Percentiles rank a stretch among this genome's conserved stretches.
These are phyloP conservation scores for Sicus ferrugineus DNA, from an alignment of 2,888 invertebrate species.

Conservation along the genomic window DNA sequence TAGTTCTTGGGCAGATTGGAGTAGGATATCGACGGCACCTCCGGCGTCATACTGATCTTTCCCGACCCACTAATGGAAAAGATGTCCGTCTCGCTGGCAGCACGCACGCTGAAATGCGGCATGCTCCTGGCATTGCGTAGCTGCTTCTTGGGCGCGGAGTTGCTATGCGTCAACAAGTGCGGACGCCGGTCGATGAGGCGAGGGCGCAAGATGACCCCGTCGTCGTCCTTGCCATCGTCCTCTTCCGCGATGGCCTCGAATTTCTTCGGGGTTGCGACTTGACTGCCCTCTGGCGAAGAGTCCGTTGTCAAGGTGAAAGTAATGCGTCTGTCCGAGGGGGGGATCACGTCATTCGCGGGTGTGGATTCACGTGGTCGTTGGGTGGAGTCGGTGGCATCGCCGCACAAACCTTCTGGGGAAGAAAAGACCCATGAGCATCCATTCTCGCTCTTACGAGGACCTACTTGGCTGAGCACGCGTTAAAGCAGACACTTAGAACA, in stretches of 20 bases:
- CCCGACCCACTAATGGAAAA: slow-evolving; percentile 60
- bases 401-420: slow-evolving; percentile 40
- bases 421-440: slow-evolving; percentile 6
- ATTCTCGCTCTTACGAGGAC: too few species aligned
- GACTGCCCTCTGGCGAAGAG: slow-evolving; percentile 58
- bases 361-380: slow-evolving; percentile 14
- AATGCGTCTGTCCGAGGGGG: slow-evolving; percentile 54
- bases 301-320: slow-evolving; percentile 58
- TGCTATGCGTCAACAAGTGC: slow-evolving; percentile 47
- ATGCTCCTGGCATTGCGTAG: slow-evolving; percentile 62
- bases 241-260: slow-evolving; percentile 60
- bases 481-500: too few species aligned
- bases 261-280: slow-evolving; percentile 54
- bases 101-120: slow-evolving; percentile 59
- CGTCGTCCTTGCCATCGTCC: slow-evolving; percentile 45
- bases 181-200: slow-evolving; percentile 57
- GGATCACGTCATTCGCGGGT: slow-evolving; percentile 1
- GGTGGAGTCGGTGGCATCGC: slow-evolving; percentile 48
- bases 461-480: too few species aligned
- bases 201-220: slow-evolving; percentile 59
- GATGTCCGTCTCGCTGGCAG: slow-evolving; percentile 63
- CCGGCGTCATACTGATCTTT: slow-evolving; percentile 65
- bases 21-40: slow-evolving; percentile 65
- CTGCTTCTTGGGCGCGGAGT: slow-evolving; percentile 46
- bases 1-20: slow-evolving; percentile 64